A percentile compares a stretch with the other conserved stretches of the same genome.
Evolutionary conservation across 2,113 vertebrate species (phyloP).

Genomic region (Zosterops borbonicus): DNA sequence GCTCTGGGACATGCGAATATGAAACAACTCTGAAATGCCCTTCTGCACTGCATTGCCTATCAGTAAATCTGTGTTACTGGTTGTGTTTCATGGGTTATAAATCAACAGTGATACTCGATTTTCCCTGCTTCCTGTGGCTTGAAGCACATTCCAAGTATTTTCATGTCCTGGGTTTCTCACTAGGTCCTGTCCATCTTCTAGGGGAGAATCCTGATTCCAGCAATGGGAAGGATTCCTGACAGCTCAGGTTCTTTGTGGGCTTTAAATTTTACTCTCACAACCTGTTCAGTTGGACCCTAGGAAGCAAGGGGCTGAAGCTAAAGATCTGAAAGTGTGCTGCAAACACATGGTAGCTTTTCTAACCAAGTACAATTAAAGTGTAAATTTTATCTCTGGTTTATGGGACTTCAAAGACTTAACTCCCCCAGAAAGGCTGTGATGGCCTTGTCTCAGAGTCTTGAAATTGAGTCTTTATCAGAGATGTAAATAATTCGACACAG

Average conservation of each 20-base stretch:
- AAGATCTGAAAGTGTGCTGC: not conserved
- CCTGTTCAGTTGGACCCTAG: not conserved
- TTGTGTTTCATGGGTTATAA: slow-evolving; percentile 23
- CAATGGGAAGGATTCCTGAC: not conserved
- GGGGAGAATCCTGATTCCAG: not conserved
- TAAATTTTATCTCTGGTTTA: not conserved
- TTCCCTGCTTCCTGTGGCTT: not conserved
- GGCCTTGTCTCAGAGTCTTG: slow-evolving; percentile 5
- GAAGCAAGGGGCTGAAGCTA: not conserved
- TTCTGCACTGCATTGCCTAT: not conserved
- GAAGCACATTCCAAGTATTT: not conserved
- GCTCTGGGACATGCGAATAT: not conserved
- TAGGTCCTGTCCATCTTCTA: not conserved
- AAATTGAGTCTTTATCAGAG: slow-evolving; percentile 20
- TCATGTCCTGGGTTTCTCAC: not conserved
- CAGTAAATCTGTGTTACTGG: not conserved
- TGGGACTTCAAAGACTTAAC: slow-evolving; percentile 19
- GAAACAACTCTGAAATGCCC: not conserved
- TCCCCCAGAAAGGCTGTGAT: not conserved
- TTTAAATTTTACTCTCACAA: not conserved
- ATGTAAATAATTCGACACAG: slow-evolving; percentile 30
- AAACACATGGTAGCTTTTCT: not conserved
- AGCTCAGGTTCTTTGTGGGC: not conserved
- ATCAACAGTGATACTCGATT: not conserved
- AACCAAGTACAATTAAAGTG: not conserved